Percentiles rank a stretch among this genome's conserved stretches.
phyloP scores from a whole-genome alignment of 2,888 invertebrate species.

The Lasioglossum calceatum region DNA sequence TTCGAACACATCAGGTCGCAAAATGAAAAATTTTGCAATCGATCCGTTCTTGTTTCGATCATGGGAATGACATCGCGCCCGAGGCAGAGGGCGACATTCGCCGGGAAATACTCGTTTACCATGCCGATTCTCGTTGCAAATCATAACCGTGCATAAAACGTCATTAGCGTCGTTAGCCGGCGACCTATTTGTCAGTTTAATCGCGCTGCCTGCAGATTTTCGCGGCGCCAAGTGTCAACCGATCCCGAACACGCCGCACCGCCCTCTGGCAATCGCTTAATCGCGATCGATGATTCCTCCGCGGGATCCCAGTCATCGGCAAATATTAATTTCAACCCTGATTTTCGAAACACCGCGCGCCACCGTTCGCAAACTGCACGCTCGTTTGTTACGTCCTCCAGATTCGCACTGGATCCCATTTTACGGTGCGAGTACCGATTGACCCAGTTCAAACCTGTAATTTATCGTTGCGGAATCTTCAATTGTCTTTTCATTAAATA shows the following conservation, averaged over 20 bases:
- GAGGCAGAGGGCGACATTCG: neutral
- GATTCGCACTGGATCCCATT: neutral
- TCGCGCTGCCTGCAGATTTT: conserved; percentile 31
- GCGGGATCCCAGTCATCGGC: conserved; percentile 22
- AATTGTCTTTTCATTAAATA: neutral
- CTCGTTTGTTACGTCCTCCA: neutral
- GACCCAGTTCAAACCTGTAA: neutral
- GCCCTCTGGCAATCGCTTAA: conserved; percentile 32
- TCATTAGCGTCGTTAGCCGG: conserved; percentile 44
- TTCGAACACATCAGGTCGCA: neutral
- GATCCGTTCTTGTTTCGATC: neutral
- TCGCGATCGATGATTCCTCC: conserved; percentile 27
- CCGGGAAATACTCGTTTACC: conserved; percentile 1
- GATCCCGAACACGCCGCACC: neutral
- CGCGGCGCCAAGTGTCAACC: neutral
- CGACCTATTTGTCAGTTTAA: conserved; percentile 50
- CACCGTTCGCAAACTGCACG: neutral
- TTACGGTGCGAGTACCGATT: neutral
- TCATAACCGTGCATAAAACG: conserved; percentile 42
- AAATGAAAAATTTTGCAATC: neutral
- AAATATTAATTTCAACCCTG: conserved; percentile 32
- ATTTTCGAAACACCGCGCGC: conserved; percentile 3
- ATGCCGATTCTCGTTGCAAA: conserved; percentile 36
- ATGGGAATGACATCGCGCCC: neutral
- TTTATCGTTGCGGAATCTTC: neutral